These are phyloP conservation scores for Chironomus riparius DNA, from an alignment of 2,888 invertebrate genomes.

Conservation along the genomic window DNA sequence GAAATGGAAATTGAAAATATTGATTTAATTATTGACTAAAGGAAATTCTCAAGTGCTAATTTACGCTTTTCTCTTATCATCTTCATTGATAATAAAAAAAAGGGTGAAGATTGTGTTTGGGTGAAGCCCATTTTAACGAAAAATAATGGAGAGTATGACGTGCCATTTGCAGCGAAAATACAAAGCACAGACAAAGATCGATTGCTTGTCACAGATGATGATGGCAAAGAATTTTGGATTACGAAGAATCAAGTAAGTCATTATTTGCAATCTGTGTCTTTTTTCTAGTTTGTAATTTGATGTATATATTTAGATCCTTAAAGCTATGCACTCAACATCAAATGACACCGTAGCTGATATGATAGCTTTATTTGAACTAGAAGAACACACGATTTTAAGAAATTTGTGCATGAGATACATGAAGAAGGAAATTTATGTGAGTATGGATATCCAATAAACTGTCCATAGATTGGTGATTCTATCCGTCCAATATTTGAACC, in stretches of 20 bases:
- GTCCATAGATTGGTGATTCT: too few relatives aligned
- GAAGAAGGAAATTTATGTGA: conserved; percentile 84
- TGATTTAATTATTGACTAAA: neutral
- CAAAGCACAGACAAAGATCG: conserved; percentile 64
- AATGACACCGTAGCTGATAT: conserved; percentile 84
- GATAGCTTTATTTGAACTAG: conserved; percentile 74
- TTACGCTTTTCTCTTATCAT: neutral
- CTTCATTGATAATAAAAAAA: neutral
- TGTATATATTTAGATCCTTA: conserved; percentile 34
- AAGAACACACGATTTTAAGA: conserved; percentile 86
- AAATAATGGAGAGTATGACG: conserved; percentile 50
- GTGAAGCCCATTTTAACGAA: conserved; percentile 55
- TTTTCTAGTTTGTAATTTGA: neutral
- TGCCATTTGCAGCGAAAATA: conserved; percentile 78
- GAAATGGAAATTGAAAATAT: neutral
- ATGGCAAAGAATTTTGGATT: conserved; percentile 61
- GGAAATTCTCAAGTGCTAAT: neutral
- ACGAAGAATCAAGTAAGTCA: conserved; percentile 47
- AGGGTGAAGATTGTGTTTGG: conserved; percentile 83
- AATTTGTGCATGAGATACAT: conserved; percentile 85
- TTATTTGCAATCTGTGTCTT: neutral
- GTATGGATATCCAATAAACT: conserved; percentile 36
- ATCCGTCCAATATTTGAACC: too few relatives aligned
- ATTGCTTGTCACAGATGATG: conserved; percentile 73
- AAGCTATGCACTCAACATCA: conserved; percentile 70